Evolutionary conservation across 2,797 vertebrate species (phyloP).

Genomic region (Catamblyrhynchus diadema): DNA sequence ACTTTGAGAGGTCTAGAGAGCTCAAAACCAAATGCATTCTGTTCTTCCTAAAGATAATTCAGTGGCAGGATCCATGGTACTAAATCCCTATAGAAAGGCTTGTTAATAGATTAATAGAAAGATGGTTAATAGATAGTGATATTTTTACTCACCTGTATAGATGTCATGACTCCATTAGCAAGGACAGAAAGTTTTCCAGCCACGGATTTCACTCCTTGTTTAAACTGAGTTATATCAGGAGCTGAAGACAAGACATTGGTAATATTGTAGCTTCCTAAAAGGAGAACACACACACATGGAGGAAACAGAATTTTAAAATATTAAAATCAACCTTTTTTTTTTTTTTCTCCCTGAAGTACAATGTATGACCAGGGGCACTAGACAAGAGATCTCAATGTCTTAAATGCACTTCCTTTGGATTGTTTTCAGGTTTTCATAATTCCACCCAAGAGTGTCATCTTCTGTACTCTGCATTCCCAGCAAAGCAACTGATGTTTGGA

Average conservation of each 20-base stretch:
- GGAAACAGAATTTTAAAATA: not conserved
- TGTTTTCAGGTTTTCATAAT: not conserved
- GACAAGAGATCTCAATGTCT: not conserved
- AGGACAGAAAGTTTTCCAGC: conserved; percentile 94
- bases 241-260: conserved; percentile 85
- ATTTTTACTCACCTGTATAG: conserved; percentile 87
- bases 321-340: not conserved
- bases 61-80: not conserved
- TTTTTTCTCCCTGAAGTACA: not conserved
- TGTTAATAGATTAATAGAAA: not conserved
- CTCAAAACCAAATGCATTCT: not conserved
- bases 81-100: not conserved
- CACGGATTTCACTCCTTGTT: conserved; percentile 88
- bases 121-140: not conserved
- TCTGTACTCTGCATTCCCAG: not conserved
- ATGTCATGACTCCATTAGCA: conserved; percentile 92
- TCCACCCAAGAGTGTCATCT: not conserved
- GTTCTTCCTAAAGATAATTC: not conserved
- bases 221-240: conserved; percentile 93
- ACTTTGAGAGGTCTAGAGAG: not conserved
- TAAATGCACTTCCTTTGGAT: not conserved
- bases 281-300: not conserved
- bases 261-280: conserved; percentile 85
- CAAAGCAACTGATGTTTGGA: not conserved
- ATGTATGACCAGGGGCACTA: not conserved